phyloP scores from a whole-genome alignment of 2,888 invertebrate species.

The Rhorus exstirpatorius region DNA sequence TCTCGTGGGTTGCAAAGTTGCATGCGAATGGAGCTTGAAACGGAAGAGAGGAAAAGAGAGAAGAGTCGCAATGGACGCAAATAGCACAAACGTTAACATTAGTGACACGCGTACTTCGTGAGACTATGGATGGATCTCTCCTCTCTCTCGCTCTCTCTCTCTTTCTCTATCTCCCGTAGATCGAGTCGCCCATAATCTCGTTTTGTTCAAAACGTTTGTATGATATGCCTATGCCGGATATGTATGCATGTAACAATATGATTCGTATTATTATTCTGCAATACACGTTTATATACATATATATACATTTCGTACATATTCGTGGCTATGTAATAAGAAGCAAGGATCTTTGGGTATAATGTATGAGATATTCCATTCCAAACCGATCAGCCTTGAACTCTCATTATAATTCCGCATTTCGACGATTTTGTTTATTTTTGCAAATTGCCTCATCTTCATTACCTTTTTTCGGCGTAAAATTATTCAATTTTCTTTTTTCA shows the following conservation, averaged over 20 bases:
- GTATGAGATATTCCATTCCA: background rate
- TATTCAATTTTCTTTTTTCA: too few species aligned
- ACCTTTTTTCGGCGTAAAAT: too few species aligned
- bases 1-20: conserved; percentile 19
- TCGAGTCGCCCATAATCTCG: conserved; percentile 48
- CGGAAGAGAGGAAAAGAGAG: background rate
- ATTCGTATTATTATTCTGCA: conserved; percentile 52
- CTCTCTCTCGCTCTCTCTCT: conserved; percentile 5
- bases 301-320: conserved; percentile 14
- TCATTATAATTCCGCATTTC: background rate
- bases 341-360: conserved; percentile 22
- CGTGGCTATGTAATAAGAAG: conserved; percentile 19
- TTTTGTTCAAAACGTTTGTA: conserved; percentile 49
- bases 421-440: too few species aligned
- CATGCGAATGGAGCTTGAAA: conserved; percentile 25
- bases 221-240: conserved; percentile 24
- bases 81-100: conserved; percentile 35
- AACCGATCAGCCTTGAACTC: background rate
- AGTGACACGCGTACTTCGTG: conserved; percentile 53
- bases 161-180: conserved; percentile 2
- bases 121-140: background rate
- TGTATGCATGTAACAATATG: conserved; percentile 27
- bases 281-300: conserved; percentile 15
- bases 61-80: conserved; percentile 18
- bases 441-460: too few species aligned